Evolutionary conservation across 2,113 vertebrate species (phyloP).

Genomic region (Pongo abelii): DNA sequence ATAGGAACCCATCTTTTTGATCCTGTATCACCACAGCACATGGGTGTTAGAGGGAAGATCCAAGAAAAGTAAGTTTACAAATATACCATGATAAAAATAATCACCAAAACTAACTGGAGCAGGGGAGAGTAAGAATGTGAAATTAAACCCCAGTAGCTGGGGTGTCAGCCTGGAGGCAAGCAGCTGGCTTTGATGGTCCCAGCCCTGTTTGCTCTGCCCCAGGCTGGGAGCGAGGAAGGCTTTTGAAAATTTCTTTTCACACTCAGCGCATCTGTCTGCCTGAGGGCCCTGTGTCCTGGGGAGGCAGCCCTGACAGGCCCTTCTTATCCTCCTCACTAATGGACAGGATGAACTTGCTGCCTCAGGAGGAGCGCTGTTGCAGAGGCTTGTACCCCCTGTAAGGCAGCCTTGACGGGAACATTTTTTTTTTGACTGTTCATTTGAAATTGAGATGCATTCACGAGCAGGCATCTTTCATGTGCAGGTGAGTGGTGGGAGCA

Average conservation of each 20-base stretch:
- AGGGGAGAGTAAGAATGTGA: not conserved
- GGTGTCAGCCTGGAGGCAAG: not conserved
- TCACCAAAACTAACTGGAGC: not conserved
- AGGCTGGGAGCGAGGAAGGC: not conserved
- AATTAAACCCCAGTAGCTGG: not conserved
- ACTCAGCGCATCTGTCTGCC: conserved; percentile 43
- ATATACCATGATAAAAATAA: not conserved
- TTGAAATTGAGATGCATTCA: conserved; percentile 27
- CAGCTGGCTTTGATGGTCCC: not conserved
- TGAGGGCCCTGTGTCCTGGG: not conserved
- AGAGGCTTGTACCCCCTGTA: not conserved
- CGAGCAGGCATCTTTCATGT: not conserved
- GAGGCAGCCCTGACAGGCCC: conserved; percentile 4
- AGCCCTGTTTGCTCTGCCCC: conserved; percentile 56
- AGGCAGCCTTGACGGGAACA: not conserved
- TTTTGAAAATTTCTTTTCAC: conserved; percentile 36
- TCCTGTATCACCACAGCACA: not conserved
- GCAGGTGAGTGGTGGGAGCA: not conserved
- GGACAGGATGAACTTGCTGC: not conserved
- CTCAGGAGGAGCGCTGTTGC: not conserved
- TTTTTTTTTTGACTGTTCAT: not conserved
- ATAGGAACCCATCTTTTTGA: not conserved
- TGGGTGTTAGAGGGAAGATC: not conserved
- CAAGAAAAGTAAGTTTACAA: not conserved
- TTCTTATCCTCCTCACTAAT: not conserved